phyloP scores from a whole-genome alignment of 2,888 invertebrate genomes.

The Metacarcinus magister region DNA sequence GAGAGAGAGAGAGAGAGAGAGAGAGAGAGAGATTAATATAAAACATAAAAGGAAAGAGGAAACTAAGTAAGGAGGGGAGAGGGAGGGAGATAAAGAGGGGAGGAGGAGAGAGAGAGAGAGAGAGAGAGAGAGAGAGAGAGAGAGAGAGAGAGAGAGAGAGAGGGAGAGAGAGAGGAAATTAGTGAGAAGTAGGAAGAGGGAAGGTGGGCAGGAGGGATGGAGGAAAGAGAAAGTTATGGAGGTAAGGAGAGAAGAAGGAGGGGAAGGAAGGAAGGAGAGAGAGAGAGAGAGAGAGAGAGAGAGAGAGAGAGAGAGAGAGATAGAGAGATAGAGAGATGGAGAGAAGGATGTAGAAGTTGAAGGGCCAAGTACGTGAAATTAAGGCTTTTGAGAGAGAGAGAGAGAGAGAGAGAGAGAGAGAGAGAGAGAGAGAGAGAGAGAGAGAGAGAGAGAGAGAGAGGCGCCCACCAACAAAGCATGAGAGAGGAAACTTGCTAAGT shows the following conservation, averaged over 20 bases:
- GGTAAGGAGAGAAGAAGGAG: background rate
- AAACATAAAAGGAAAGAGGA: too few species aligned
- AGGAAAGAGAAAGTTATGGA: background rate
- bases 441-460: background rate
- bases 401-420: background rate
- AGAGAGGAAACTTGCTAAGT: background rate
- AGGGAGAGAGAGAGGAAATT: background rate
- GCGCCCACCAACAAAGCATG: background rate
- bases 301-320: background rate
- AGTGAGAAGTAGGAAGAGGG: background rate
- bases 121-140: constrained; percentile 2
- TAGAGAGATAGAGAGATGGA: background rate
- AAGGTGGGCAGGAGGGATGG: background rate
- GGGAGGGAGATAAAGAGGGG: background rate
- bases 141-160: constrained; percentile 14
- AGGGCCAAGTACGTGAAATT: too few species aligned
- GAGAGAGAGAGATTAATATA: too few species aligned
- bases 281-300: background rate
- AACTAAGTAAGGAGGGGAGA: too few species aligned
- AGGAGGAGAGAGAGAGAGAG: background rate
- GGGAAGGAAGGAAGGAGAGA: background rate
- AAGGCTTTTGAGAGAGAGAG: background rate
- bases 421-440: background rate
- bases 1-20: too few species aligned
- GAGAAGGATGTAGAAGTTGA: background rate